These are phyloP conservation scores for Hypsopygia costalis DNA, from an alignment of 2,888 invertebrate genomes.

Conservation along the genomic window DNA sequence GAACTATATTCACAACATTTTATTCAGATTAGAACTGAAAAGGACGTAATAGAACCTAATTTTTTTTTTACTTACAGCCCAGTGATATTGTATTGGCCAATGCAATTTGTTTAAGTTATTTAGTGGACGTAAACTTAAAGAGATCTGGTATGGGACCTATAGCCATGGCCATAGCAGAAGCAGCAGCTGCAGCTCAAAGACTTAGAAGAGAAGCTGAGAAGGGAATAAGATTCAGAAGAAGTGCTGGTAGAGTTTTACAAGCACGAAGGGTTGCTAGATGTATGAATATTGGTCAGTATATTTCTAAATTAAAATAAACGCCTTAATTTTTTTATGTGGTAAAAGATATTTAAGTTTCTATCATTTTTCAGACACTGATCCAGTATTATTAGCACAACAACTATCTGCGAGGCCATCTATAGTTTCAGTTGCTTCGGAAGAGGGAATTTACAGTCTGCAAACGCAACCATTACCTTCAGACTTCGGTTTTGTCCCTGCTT, in stretches of 20 bases:
- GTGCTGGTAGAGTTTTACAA: constrained; percentile 68
- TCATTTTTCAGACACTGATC: constrained; percentile 56
- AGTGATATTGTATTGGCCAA: constrained; percentile 61
- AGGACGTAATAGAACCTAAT: too few species aligned
- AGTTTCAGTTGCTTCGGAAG: constrained; percentile 71
- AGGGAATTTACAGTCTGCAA: constrained; percentile 58
- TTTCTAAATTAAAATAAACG: too few species aligned
- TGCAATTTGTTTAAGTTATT: constrained; percentile 68
- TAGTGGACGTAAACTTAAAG: constrained; percentile 66
- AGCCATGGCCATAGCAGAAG: constrained; percentile 66
- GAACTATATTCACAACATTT: too few species aligned
- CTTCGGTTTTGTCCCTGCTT: constrained; percentile 67
- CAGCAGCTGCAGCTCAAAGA: constrained; percentile 67
- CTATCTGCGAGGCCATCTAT: constrained; percentile 73
- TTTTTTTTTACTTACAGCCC: constrained; percentile 33
- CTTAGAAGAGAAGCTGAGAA: constrained; percentile 68
- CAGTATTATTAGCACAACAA: constrained; percentile 68
- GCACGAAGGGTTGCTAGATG: constrained; percentile 67
- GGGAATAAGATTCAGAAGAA: constrained; percentile 65
- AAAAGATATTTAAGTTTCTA: too few species aligned
- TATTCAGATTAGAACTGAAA: too few species aligned
- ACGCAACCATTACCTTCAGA: constrained; percentile 68
- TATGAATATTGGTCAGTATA: constrained; percentile 64
- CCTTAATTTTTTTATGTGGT: too few species aligned
- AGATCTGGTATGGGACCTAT: constrained; percentile 69